A percentile compares a stretch with the other conserved stretches of the same genome.
Conservation (phyloP, 2,113 vertebrate species). For the Nettapus auritus region DNA sequence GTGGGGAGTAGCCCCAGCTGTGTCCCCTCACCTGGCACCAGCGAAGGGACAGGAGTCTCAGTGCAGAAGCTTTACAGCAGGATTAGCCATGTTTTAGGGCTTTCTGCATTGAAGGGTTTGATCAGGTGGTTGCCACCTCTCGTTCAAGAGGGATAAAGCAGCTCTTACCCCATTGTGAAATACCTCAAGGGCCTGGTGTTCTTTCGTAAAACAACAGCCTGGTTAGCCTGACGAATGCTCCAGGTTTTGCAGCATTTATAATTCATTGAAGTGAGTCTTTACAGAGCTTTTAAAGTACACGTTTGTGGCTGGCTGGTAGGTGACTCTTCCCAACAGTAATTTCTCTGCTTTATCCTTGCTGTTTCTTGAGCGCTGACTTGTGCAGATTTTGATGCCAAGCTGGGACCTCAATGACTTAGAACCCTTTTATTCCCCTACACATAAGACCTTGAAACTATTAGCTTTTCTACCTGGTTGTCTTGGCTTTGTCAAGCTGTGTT, state of each 20-base stretch:
- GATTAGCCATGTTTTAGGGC: background rate
- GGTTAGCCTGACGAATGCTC: background rate
- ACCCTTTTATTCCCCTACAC: too few species aligned
- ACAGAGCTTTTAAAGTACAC: background rate
- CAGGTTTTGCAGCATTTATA: background rate
- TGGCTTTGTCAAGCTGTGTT: background rate
- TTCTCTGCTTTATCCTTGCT: background rate
- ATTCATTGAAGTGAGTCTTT: background rate
- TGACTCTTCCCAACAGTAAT: background rate
- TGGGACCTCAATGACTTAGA: background rate
- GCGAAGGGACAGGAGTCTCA: background rate
- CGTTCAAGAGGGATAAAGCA: background rate
- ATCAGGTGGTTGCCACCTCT: background rate
- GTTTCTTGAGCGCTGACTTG: background rate
- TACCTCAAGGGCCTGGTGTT: background rate
- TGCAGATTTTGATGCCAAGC: background rate
- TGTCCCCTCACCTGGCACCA: background rate
- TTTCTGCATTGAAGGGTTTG: background rate
- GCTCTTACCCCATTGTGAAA: rapidly evolving
- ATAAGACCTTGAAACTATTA: background rate
- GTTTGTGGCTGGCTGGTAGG: background rate
- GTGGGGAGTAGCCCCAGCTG: too few species aligned
- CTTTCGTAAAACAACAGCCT: background rate
- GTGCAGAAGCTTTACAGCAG: background rate
- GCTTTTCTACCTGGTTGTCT: background rate